Evolutionary conservation across 2,888 invertebrate species (phyloP).

Genomic region (Argyresthia goedartella): DNA sequence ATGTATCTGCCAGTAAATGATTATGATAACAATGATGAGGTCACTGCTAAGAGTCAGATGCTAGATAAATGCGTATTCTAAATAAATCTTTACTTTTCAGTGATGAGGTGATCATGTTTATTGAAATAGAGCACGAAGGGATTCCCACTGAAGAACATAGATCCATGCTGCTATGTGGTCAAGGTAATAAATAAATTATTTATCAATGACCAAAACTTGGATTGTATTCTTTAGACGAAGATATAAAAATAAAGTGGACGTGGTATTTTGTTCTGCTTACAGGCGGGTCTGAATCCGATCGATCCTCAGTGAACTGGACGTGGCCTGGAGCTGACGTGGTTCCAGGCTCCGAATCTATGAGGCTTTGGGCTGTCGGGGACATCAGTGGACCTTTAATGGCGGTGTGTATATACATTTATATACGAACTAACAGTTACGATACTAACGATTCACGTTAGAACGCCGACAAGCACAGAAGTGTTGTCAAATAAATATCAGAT

Average conservation of each 20-base stretch:
- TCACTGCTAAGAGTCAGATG: too few relatives aligned
- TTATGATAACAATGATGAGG: too few relatives aligned
- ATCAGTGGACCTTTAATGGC: conserved; percentile 74
- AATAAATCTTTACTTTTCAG: conserved; percentile 22
- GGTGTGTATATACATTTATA: conserved; percentile 25
- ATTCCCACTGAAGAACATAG: conserved; percentile 74
- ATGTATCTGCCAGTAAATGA: too few relatives aligned
- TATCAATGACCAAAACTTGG: too few relatives aligned
- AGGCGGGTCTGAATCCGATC: conserved; percentile 25
- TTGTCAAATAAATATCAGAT: too few relatives aligned
- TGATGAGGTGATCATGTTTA: conserved; percentile 74
- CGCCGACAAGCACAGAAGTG: neutral
- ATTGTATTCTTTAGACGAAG: too few relatives aligned
- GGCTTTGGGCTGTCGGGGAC: conserved; percentile 74
- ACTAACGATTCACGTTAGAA: neutral
- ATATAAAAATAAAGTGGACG: too few relatives aligned
- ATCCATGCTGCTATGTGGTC: conserved; percentile 76
- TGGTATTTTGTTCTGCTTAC: neutral
- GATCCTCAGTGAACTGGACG: conserved; percentile 33
- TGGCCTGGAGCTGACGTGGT: conserved; percentile 50
- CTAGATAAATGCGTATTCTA: too few relatives aligned
- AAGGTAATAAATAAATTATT: conserved; percentile 41
- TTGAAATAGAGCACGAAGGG: conserved; percentile 80
- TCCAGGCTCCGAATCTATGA: conserved; percentile 74
- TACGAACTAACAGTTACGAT: neutral